Evolutionary conservation across 2,113 vertebrate genomes (phyloP), one percentile per base, ranked within the genome.

Genomic region (Cranoglanis bouderius): DNA sequence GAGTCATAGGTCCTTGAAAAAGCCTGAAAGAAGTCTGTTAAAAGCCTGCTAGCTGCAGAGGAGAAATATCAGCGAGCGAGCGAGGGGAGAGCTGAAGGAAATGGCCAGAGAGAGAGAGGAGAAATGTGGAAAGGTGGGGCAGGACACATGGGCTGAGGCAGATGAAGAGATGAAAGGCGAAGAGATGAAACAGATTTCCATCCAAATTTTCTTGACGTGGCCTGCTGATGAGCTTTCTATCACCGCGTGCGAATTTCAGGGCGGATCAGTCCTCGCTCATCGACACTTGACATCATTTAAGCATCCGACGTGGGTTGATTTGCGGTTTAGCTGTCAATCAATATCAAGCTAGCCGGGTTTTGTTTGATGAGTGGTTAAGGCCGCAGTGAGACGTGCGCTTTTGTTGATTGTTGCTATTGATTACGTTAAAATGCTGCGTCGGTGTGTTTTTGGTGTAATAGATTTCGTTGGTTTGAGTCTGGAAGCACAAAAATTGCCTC

Each of bases 81-180:
- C 2, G 81, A 40, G 81, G 24, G 74, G 55, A 53, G 38, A 88
- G 43, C 29, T 59, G 53, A 88, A 55, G n/a, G 74, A 87, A 38
- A 59, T 51, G n/a, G 32, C 35, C 14, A 18, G 61, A 38, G 46
- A 38, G 59, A 46, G 46, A 12, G 59, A 46, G 46, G 6, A 78
- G 74, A 18, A 49, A n/a, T 78, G 75, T 78, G 61, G 78, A 61
- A 3, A 51, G 57, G 46, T 59, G 43, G 40, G 90, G 65, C 77
- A 87, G 49, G 87, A 89, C 85, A 87, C 88, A 87, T 75, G 74
- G 90, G 88, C 63, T 1, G 65, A 89, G 65, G 85, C 88, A 87
- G 88, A 91, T 46, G 82, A 75, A 32, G 85, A 81, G 85, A 87
- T 89, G 75, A 89, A 91, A 89, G 77, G 49, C 14, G 49, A 81